Base-by-base conservation (phyloP, 2,113 vertebrate species). In the Hippocampus barbouri region DNA sequence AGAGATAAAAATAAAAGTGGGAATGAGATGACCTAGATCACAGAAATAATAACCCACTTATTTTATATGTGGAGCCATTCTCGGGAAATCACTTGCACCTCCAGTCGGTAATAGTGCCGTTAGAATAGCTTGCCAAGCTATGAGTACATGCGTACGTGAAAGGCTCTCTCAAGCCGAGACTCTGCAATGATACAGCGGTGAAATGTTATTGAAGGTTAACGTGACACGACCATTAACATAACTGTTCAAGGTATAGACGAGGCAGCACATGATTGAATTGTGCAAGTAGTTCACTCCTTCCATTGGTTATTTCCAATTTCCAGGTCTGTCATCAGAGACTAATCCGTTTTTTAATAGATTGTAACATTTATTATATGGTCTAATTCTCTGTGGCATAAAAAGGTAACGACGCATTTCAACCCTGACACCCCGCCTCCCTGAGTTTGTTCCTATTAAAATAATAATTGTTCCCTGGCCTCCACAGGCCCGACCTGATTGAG, bases 401-500 rank as follows among this genome's bases (percentile, higher is more conserved):
- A 47, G 14, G 1, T 34, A 41, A 66, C 66, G 5, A 11, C 60
- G 5, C 0, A 51, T 67, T 34, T 68, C 41, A 56, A 5, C 20
- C 14, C 25, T 41, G 2, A 30, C 66, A 3, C 65, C 15, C 20
- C 40, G 30, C 40, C 34, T 62, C 15, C n/a, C 40, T 25, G 30
- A 67, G 1, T 71, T 23, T 56, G 8, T 71, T 66, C 4, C 54
- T 60, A 69, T 75, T 76, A 53, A 81, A 80, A 14, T 25, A 27
- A 23, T 38, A 70, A 69, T 41, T 86, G 4, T 78, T 53, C n/a
- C 10, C 30, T 8, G 62, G 71, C 51, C 51, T 47, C 38, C 74
- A 30, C 84, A 97, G 96, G 87, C 88, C 96, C 3, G 95, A 97
- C 81, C 79, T 97, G 75, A 93, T 97, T 74, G 94, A 97, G 77